Conservation (phyloP, 2,113 vertebrate genomes). For the Circaetus cinerascens region DNA sequence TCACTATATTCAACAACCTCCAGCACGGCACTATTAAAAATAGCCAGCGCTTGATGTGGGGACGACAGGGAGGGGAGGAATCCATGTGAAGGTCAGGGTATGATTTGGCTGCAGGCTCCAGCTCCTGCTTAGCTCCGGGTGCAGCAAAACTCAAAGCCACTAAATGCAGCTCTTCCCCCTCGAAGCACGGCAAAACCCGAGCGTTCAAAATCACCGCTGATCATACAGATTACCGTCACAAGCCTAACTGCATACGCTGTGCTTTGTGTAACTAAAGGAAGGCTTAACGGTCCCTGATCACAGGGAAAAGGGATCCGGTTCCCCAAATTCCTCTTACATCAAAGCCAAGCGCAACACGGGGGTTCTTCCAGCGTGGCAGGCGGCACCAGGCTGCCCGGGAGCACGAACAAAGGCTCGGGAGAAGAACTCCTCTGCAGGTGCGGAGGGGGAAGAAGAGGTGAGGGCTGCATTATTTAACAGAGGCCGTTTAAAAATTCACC, state of each 20-base stretch:
- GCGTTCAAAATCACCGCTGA: neutral
- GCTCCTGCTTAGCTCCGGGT: neutral
- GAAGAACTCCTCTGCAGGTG: neutral
- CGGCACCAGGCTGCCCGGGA: neutral
- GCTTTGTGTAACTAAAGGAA: neutral
- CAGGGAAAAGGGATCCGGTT: neutral
- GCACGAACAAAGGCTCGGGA: neutral
- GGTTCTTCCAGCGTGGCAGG: neutral
- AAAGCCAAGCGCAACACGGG: neutral
- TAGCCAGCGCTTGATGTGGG: neutral
- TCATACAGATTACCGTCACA: neutral
- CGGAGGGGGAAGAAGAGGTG: neutral
- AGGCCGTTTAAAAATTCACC: neutral
- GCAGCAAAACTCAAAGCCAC: neutral
- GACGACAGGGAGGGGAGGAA: neutral
- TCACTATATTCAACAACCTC: neutral
- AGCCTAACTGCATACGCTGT: neutral
- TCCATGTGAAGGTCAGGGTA: neutral
- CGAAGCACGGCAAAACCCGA: neutral
- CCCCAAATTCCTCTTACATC: neutral
- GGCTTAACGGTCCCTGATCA: neutral
- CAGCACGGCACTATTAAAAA: accelerated
- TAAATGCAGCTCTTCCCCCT: neutral
- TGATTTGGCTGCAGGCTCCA: neutral
- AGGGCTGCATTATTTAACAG: neutral